These are phyloP conservation scores for Criorhina ranunculi DNA, from an alignment of 2,888 invertebrate genomes.

Conservation along the genomic window DNA sequence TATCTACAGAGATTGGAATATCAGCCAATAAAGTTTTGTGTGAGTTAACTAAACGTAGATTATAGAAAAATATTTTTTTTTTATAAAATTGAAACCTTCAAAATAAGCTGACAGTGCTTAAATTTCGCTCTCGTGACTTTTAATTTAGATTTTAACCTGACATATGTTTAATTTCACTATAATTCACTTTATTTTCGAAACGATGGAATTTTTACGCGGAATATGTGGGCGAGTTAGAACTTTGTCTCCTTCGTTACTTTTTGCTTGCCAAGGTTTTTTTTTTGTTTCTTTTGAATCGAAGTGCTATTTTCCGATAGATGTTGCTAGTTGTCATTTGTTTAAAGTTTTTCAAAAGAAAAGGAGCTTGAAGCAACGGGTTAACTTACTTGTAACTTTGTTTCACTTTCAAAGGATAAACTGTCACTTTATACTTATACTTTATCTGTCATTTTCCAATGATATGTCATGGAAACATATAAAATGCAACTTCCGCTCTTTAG, in stretches of 20 bases:
- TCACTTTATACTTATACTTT: no score
- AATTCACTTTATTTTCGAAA: conserved; percentile 25
- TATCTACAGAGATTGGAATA: no score
- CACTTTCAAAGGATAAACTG: no score
- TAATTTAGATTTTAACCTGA: conserved; percentile 3
- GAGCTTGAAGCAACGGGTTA: no score
- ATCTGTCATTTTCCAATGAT: no score
- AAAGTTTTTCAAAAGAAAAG: no score
- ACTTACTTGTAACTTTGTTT: no score
- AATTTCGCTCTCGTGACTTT: conserved; percentile 11
- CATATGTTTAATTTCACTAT: conserved; percentile 22
- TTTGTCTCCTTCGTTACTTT: conserved; percentile 1
- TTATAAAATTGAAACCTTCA: background rate
- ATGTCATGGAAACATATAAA: no score
- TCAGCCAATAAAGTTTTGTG: background rate
- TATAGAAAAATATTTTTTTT: no score
- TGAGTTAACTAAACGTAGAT: background rate
- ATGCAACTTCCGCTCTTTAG: no score
- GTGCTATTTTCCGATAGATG: background rate
- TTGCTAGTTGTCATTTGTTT: background rate
- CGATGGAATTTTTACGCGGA: conserved; percentile 32
- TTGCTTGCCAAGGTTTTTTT: conserved; percentile 19
- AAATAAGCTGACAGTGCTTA: background rate
- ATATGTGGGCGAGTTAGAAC: conserved; percentile 14
- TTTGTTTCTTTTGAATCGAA: background rate